Evolutionary conservation across 2,113 vertebrate genomes (phyloP), one percentile per base, ranked within the genome.

Genomic region (Thomomys bottae): DNA sequence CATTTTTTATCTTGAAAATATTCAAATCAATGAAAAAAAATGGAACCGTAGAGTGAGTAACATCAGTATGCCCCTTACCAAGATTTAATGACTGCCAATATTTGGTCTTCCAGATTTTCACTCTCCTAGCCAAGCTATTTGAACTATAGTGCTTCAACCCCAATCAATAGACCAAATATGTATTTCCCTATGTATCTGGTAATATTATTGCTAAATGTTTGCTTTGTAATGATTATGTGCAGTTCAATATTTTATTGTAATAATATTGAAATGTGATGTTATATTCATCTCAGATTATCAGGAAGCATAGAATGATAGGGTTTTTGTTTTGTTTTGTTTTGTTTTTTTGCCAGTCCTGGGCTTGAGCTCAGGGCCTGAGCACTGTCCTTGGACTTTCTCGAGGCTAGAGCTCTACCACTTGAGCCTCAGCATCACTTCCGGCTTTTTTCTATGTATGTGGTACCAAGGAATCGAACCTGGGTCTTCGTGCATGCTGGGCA

Each of bases 1-100:
- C 59, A 11, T 6, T 83, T 94, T 85, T 94, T 77, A 88, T 86
- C 91, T 82, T 78, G 36, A 82, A 88, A 73, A 34, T 36, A 38
- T 81, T 85, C 8, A 61, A 80, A 84, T 7, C 24, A 81, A 75
- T 17, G 70, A 63, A 59, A 90, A 73, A 76, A 42, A 84, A 73
- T 73, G 75, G 87, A 38, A 68, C 24, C 79, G 23, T 28, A 63
- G 30, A 26, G 80, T 17, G 57, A 26, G 42, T 57, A 91, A 54
- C 24, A 54, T 15, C 11, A 77, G 1, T 64, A 42, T 76, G 54
- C 2, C 38, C 20, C 88, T 92, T 17, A 2, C 72, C 54, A 42
- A 68, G n/a, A 68, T 67, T 73, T 28, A 77, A 75, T 4, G 72
- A 23, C 61, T 54, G 49, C 18, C 49, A 54, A 54, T 54, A 54